These are phyloP conservation scores for Alaudala cheleensis DNA, from an alignment of 2,113 vertebrate genomes.

Conservation along the genomic window DNA sequence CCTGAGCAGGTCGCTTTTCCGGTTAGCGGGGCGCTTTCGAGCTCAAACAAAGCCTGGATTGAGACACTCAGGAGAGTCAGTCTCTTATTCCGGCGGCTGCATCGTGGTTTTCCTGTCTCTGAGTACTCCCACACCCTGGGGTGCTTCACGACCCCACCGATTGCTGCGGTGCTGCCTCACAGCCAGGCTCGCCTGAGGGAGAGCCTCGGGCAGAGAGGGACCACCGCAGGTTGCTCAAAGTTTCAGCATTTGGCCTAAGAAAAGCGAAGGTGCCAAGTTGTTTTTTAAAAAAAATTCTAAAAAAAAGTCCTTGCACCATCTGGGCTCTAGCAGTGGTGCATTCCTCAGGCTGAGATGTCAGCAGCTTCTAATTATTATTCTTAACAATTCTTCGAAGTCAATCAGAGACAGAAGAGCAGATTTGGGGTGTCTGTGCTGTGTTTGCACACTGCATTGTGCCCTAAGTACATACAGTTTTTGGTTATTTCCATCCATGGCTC, in stretches of 20 bases:
- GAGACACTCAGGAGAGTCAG: too few species aligned
- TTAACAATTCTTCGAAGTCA: neutral
- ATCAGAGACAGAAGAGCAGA: constrained; percentile 38
- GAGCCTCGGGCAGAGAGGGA: too few species aligned
- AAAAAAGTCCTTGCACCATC: neutral
- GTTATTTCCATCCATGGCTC: constrained; percentile 27
- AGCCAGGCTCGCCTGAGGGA: too few species aligned
- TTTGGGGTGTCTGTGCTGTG: constrained; percentile 11
- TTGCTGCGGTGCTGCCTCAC: too few species aligned
- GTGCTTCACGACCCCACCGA: too few species aligned
- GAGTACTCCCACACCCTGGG: too few species aligned
- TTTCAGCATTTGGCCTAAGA: neutral
- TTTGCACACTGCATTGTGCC: neutral
- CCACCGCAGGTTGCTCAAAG: neutral
- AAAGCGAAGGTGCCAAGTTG: constrained; percentile 26
- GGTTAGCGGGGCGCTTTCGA: too few species aligned
- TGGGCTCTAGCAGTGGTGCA: constrained; percentile 33
- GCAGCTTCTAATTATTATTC: constrained; percentile 46
- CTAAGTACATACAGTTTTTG: neutral
- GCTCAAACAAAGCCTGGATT: too few species aligned
- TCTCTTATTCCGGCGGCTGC: too few species aligned
- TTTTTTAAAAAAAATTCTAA: neutral
- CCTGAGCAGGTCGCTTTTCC: too few species aligned
- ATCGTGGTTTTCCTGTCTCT: too few species aligned
- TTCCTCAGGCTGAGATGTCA: constrained; percentile 26